Evolutionary conservation across 2,113 vertebrate genomes (phyloP), one percentile per base, ranked within the genome.

Genomic region (Centropristis striata): DNA sequence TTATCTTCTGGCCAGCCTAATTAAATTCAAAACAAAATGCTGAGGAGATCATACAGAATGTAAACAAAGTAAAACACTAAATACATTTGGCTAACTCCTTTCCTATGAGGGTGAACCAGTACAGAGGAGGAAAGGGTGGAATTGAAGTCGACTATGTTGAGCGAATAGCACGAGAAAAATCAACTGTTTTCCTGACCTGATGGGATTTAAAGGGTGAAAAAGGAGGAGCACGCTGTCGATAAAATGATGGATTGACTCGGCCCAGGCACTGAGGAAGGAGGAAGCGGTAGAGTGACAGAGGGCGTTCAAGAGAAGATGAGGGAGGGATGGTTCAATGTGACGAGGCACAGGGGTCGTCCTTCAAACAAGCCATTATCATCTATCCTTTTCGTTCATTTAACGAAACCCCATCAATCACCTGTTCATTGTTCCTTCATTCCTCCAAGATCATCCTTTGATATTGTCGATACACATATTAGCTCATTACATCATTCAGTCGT

Each of bases 181-280:
- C 46, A 44, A 57, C 47, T 37, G 76, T 50, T 71, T 47, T 78
- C 44, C 63, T 55, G 59, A 79, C 64, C 37, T 61, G 74, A 80
- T 47, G 18, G 58, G 49, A 27, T 80, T 78, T 60, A 61, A 64
- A 70, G 51, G 49, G 46, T 23, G 50, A 68, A 44, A 32, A 54
- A 74, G 27, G 42, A 37, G 57, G 68, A 67, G 69, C 51, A 72
- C 49, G 37, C 64, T 73, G 71, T 79, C 16, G 28, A 76, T 76
- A 60, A 74, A 41, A 65, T 55, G 72, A 85, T 54, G 55, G 78
- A 86, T 68, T 54, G 73, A 85, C 59, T 80, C 25, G 50, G 75
- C 59, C 70, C 71, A 88, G 81, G 78, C 83, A 92, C 84, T 85
- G 78, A 89, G 81, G 80, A 80, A 57, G 20, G 46, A 80, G 66